Percentiles rank a stretch among this genome's conserved stretches.
phyloP scores from a whole-genome alignment of 2,113 vertebrate genomes.

The Ictalurus furcatus region DNA sequence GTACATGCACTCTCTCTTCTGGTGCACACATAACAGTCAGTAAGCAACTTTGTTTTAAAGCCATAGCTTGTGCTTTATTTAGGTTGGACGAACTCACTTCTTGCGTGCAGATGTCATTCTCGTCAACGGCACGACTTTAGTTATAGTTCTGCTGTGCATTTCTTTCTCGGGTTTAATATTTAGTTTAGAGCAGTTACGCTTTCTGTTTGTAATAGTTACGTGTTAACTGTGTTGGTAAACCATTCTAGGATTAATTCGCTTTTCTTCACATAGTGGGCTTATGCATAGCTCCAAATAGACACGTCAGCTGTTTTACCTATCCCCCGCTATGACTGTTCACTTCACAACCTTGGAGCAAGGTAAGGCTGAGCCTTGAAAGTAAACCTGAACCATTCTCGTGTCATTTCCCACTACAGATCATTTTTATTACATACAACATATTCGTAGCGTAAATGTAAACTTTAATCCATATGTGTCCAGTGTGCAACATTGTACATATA shows the following conservation, averaged over 20 bases:
- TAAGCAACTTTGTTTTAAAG: not conserved
- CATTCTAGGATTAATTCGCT: constrained; percentile 28
- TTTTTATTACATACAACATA: constrained; percentile 23
- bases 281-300: constrained; percentile 51
- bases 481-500: constrained; percentile 23
- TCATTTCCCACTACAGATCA: not conserved
- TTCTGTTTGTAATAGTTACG: constrained; percentile 18
- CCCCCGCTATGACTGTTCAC: constrained; percentile 51
- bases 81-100: not conserved
- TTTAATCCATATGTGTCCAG: constrained; percentile 15
- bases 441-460: not conserved
- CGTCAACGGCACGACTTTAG: not conserved
- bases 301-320: constrained; percentile 56
- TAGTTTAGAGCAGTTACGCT: not conserved
- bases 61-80: not conserved
- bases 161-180: not conserved
- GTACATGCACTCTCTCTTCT: not conserved
- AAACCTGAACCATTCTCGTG: constrained; percentile 26
- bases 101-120: constrained; percentile 22
- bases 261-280: constrained; percentile 25
- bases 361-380: constrained; percentile 51
- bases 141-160: not conserved
- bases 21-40: too few relatives aligned
- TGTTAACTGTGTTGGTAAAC: constrained; percentile 36
- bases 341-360: constrained; percentile 64